Base-by-base conservation (phyloP, 2,797 vertebrate species). In the Ispidina lecontei region DNA sequence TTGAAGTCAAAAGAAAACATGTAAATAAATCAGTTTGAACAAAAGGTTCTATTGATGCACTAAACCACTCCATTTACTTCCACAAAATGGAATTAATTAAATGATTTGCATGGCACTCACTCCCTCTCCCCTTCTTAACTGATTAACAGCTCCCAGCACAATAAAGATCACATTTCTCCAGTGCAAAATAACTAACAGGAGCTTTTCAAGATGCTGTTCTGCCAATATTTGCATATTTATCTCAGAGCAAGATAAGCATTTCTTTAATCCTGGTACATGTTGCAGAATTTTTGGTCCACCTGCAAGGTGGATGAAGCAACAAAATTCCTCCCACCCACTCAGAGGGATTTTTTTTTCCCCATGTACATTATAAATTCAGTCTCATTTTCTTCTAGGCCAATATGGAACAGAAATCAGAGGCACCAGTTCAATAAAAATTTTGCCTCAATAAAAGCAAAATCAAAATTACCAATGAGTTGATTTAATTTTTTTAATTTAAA, bases 231-330 rank as follows among this genome's bases (percentile, higher is more conserved):
- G 23, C 29, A 14, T 31, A 5, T 29, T 77, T 49, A 44, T 25
- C 74, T 70, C 20, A 12, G 37, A 83, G 22, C 58, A 74, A 60
- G 13, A 25, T 20, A 70, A 28, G 33, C 23, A 77, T 69, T 90
- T 80, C 62, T 86, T 60, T 56, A 86, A 76, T 56, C 56, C 49
- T 52, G 9, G 9, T 23, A 10, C 0, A 6, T 7, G 15, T 69
- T 91, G 52, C 83, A 91, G 87, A 83, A 72, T 21, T 88, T 64
- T 29, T 44, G 14, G 58, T 75, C n/a, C 23, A 55, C 28, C 43
- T 90, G 33, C 51, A 78, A 75, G 14, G 9, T 28, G 13, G 8
- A 63, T 70, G 77, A 91, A 44, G 70, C 69, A 94, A 90, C 6
- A 81, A 62, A 81, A 29, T 11, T 71, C 52, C 47, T 70, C 25